These are phyloP conservation scores for Nyctereutes procyonoides DNA, from an alignment of 2,113 vertebrate genomes.

Conservation along the genomic window DNA sequence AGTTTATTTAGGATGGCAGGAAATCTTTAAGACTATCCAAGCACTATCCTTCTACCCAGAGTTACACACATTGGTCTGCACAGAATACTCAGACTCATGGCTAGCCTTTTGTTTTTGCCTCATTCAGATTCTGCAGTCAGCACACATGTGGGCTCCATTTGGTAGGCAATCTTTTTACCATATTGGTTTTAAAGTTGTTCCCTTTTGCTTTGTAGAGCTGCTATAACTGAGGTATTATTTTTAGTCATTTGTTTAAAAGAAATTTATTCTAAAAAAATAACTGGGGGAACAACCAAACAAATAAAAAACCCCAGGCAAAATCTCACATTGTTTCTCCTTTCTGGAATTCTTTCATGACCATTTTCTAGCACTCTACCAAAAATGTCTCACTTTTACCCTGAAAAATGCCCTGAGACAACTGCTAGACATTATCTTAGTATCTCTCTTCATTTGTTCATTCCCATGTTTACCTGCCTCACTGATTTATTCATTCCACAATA, in stretches of 20 bases:
- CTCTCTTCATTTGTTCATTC: neutral
- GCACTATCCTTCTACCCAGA: neutral
- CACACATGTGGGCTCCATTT: neutral
- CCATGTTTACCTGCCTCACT: neutral
- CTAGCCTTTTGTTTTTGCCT: neutral
- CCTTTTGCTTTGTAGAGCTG: neutral
- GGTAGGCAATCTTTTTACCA: neutral
- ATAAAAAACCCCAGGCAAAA: neutral
- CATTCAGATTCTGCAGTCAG: neutral
- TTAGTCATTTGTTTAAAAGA: neutral
- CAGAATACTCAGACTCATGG: neutral
- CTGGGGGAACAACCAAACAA: neutral
- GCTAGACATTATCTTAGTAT: neutral
- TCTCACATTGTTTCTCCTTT: neutral
- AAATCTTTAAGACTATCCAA: neutral
- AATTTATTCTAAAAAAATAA: constrained; percentile 21
- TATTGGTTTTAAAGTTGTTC: neutral
- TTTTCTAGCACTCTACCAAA: neutral
- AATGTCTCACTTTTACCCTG: neutral
- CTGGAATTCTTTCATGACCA: neutral
- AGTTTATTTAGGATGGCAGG: neutral
- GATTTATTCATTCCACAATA: neutral
- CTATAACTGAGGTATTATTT: neutral
- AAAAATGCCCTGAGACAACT: neutral
- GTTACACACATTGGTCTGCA: neutral